Evolutionary conservation across 2,888 invertebrate species (phyloP).

Genomic region (Ophioninae sp.): DNA sequence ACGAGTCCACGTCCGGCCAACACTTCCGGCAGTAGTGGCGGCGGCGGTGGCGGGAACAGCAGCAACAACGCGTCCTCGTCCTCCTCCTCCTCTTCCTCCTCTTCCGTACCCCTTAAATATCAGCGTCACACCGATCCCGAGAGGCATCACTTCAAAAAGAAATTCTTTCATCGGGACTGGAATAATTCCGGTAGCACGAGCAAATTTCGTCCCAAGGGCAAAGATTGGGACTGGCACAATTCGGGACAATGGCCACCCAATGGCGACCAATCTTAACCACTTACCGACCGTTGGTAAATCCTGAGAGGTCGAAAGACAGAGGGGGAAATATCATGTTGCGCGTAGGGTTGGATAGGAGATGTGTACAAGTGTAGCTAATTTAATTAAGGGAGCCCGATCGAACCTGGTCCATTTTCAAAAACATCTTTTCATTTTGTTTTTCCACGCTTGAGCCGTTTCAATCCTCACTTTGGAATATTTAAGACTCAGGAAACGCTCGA

Average conservation of each 20-base stretch:
- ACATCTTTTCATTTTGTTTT: not conserved
- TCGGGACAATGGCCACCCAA: conserved; percentile 79
- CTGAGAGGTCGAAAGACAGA: not conserved
- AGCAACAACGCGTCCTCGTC: conserved; percentile 73
- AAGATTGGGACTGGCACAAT: conserved; percentile 87
- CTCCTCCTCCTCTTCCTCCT: conserved; percentile 67
- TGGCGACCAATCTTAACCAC: conserved; percentile 78
- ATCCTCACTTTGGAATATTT: not conserved
- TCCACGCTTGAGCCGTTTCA: not conserved
- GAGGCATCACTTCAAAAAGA: conserved; percentile 90
- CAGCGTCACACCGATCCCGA: conserved; percentile 83
- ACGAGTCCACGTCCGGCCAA: conserved; percentile 82
- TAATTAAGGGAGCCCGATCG: conserved; percentile 8
- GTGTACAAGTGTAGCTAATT: not conserved
- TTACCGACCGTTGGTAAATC: conserved; percentile 15
- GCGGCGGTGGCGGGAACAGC: not conserved
- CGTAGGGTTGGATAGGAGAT: not conserved
- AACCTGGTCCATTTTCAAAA: not conserved
- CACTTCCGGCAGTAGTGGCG: conserved; percentile 80
- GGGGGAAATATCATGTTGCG: not conserved
- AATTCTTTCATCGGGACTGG: conserved; percentile 88
- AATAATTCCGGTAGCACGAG: conserved; percentile 80
- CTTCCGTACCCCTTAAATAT: conserved; percentile 83
- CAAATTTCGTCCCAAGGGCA: conserved; percentile 88
- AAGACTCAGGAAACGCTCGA: too few relatives aligned